Evolutionary conservation across 2,797 vertebrate genomes (phyloP).

Genomic region (Alfaro cultratus): DNA sequence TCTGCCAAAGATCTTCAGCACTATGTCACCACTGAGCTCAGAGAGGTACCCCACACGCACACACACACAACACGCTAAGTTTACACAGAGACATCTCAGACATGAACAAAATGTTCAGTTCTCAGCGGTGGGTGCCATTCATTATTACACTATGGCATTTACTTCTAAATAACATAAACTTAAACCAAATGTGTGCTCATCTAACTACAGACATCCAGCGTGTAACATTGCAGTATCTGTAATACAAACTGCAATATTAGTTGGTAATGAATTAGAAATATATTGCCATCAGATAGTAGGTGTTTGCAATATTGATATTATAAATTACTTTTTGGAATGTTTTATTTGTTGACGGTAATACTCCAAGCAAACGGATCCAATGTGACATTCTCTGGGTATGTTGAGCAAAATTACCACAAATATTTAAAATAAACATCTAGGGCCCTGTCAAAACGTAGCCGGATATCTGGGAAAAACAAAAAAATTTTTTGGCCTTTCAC

Average conservation of each 20-base stretch:
- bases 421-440: too few species aligned
- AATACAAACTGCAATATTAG: neutral
- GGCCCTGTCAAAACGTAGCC: too few species aligned
- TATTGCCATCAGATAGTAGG: neutral
- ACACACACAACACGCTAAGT: neutral
- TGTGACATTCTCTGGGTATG: neutral
- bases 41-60: constrained; percentile 82
- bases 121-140: neutral
- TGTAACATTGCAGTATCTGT: neutral
- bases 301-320: neutral
- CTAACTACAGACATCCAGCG: neutral
- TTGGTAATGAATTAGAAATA: neutral
- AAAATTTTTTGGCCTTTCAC: too few species aligned
- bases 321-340: neutral
- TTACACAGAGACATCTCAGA: neutral
- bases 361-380: neutral
- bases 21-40: constrained; percentile 97
- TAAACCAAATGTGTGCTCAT: neutral
- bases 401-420: neutral
- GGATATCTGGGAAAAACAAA: too few species aligned
- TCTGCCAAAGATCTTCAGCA: constrained; percentile 98
- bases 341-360: neutral
- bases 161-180: neutral
- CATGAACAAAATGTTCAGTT: neutral
- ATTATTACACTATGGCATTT: neutral